Evolutionary conservation across 2,888 invertebrate genomes (phyloP).

Genomic region (Eubasilissa splendida): DNA sequence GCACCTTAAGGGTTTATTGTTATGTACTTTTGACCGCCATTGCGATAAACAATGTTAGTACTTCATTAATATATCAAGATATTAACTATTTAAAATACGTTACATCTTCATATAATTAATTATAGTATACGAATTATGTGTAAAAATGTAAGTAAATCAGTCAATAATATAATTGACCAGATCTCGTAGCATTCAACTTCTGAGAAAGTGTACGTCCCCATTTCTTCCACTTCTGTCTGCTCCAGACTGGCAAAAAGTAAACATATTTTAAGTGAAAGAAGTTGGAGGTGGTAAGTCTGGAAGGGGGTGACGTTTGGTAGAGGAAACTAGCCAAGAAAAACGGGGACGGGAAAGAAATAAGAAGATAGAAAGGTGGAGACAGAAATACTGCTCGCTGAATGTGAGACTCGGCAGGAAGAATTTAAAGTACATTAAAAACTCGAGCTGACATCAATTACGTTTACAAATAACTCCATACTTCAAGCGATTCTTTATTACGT

Average conservation of each 20-base stretch:
- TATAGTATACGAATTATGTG: too few relatives aligned
- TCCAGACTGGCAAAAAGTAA: constrained; percentile 36
- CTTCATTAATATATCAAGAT: too few relatives aligned
- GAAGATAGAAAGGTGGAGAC: constrained; percentile 19
- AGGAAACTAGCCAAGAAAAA: constrained; percentile 20
- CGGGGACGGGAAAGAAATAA: constrained; percentile 7
- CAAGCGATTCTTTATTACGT: neutral
- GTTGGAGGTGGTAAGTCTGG: constrained; percentile 5
- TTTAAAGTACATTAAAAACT: constrained; percentile 33
- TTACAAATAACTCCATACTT: constrained; percentile 8
- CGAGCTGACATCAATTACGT: constrained; percentile 39
- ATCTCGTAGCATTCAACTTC: constrained; percentile 7
- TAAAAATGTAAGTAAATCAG: too few relatives aligned
- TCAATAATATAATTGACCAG: neutral
- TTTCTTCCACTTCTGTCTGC: neutral
- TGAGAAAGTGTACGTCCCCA: constrained; percentile 1
- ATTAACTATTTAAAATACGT: too few relatives aligned
- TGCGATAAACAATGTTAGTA: too few relatives aligned
- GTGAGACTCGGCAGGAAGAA: constrained; percentile 5
- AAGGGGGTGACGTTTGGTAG: constrained; percentile 19
- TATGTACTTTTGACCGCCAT: too few relatives aligned
- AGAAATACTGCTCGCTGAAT: constrained; percentile 13
- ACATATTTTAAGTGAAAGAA: constrained; percentile 35
- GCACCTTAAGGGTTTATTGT: too few relatives aligned
- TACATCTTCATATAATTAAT: too few relatives aligned